Evolutionary conservation across 2,888 invertebrate species (phyloP).

Genomic region (Drosophila suboccidentalis): DNA sequence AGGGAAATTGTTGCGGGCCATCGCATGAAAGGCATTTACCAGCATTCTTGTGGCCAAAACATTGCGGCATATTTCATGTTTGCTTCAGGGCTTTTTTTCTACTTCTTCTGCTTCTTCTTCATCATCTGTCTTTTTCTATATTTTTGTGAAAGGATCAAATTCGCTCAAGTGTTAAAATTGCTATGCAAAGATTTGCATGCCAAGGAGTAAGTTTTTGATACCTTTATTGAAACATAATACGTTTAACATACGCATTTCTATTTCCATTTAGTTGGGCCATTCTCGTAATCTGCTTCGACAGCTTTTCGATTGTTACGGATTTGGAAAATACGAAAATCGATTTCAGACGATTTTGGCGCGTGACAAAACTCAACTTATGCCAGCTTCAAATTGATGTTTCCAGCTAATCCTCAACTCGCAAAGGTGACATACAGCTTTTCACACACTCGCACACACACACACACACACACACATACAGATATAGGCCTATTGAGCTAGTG

Average conservation of each 20-base stretch:
- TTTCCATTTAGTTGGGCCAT: slow-evolving; percentile 37
- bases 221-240: slow-evolving; percentile 79
- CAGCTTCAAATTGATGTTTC: slow-evolving; percentile 62
- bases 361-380: slow-evolving; percentile 77
- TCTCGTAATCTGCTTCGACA: slow-evolving; percentile 28
- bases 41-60: slow-evolving; percentile 75
- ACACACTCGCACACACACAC: slow-evolving; percentile 7
- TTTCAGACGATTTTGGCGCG: slow-evolving; percentile 50
- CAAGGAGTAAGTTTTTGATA: slow-evolving; percentile 48
- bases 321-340: slow-evolving; percentile 18
- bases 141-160: slow-evolving; percentile 53
- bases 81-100: slow-evolving; percentile 57
- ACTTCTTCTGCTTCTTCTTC: neutral
- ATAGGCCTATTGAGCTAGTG: slow-evolving; percentile 27
- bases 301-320: slow-evolving; percentile 28
- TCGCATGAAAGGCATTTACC: slow-evolving; percentile 57
- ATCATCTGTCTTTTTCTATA: neutral
- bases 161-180: slow-evolving; percentile 78
- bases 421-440: slow-evolving; percentile 8
- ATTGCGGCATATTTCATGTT: slow-evolving; percentile 80
- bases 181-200: slow-evolving; percentile 76
- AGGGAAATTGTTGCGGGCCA: slow-evolving; percentile 48
- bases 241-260: slow-evolving; percentile 35
- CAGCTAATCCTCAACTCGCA: slow-evolving; percentile 61
- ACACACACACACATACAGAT: slow-evolving; percentile 3